Conservation (phyloP, 2,888 invertebrate species). For the Pseudanteris insignis region DNA sequence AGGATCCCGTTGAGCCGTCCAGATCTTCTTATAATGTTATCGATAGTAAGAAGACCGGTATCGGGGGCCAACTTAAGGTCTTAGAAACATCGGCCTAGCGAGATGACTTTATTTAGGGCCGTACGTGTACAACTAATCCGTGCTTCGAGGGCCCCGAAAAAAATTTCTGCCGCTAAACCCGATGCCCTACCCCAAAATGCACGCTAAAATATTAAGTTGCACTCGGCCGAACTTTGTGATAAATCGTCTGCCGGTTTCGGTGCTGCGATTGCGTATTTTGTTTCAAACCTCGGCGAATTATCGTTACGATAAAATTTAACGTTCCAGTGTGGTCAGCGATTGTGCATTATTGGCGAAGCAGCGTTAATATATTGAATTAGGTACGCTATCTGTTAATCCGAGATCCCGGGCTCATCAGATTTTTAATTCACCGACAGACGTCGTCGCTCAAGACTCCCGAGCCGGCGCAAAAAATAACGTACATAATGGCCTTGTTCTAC, state of each 20-base stretch:
- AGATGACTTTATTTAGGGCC: conserved; percentile 60
- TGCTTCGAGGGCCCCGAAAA: conserved; percentile 33
- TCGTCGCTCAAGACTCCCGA: conserved; percentile 42
- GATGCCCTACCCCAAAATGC: conserved; percentile 45
- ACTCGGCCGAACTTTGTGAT: conserved; percentile 47
- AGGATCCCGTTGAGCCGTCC: conserved; percentile 55
- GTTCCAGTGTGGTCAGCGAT: conserved; percentile 43
- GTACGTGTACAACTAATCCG: conserved; percentile 26
- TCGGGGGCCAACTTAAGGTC: conserved; percentile 60
- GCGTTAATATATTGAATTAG: conserved; percentile 50
- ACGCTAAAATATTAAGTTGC: conserved; percentile 53
- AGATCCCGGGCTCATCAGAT: conserved; percentile 44
- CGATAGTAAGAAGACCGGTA: conserved; percentile 64
- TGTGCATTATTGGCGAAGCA: conserved; percentile 45
- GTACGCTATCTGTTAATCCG: conserved; percentile 41
- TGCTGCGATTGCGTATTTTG: conserved; percentile 47
- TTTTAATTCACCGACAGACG: conserved; percentile 52
- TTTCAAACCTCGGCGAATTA: conserved; percentile 54
- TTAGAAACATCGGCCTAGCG: conserved; percentile 55
- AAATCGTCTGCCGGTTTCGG: conserved; percentile 41
- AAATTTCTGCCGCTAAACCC: conserved; percentile 48
- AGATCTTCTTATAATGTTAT: conserved; percentile 53
- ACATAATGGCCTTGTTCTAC: conserved; percentile 48
- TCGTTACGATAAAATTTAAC: conserved; percentile 54
- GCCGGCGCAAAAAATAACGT: conserved; percentile 35